Evolutionary conservation across 2,888 invertebrate genomes (phyloP).

Genomic region (Macrophya annulata): DNA sequence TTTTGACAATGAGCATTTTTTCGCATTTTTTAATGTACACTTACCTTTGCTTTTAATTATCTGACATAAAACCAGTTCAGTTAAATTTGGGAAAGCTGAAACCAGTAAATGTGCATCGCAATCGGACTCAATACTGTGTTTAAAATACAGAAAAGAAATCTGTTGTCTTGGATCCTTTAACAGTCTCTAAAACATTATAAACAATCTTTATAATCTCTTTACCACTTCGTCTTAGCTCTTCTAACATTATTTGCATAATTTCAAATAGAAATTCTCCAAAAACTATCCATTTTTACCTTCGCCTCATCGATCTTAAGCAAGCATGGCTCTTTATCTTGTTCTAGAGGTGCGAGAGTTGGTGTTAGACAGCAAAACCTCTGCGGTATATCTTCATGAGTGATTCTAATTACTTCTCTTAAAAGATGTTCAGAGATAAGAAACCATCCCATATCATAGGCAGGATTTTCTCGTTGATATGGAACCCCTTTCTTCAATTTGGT

Average conservation of each 20-base stretch:
- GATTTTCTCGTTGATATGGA: neutral
- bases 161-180: neutral
- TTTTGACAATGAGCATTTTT: too few relatives aligned
- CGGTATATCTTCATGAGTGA: neutral
- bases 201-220: neutral
- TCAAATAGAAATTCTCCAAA: neutral
- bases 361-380: slow-evolving; percentile 18
- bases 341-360: neutral
- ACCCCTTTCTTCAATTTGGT: neutral
- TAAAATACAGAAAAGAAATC: slow-evolving; percentile 12
- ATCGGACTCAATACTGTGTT: slow-evolving; percentile 1
- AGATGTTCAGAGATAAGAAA: slow-evolving; percentile 6
- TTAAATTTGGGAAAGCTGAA: slow-evolving; percentile 20
- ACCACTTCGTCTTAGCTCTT: too few relatives aligned
- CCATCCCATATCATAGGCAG: slow-evolving; percentile 1
- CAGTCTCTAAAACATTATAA: neutral
- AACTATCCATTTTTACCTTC: neutral
- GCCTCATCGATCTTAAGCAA: slow-evolving; percentile 25
- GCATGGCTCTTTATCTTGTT: slow-evolving; percentile 16
- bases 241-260: neutral
- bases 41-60: neutral
- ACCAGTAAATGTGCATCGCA: slow-evolving; percentile 9
- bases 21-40: too few relatives aligned
- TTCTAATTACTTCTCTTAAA: neutral
- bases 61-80: neutral